Conservation (phyloP, 2,888 invertebrate species). For the Mimachlamys varia region DNA sequence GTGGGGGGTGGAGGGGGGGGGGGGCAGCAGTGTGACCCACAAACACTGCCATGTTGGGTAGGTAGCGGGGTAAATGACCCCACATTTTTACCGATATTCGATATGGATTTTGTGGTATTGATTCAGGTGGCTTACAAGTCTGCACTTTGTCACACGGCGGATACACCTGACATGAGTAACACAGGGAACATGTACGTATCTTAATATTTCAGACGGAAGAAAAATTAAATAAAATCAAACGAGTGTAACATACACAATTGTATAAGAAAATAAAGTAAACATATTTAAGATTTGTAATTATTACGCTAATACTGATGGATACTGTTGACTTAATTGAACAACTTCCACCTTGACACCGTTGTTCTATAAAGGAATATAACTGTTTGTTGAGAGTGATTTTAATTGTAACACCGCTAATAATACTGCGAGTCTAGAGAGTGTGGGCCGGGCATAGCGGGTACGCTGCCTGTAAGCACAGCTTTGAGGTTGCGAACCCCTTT, state of each 20-base stretch:
- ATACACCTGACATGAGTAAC: neutral
- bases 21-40: neutral
- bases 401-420: neutral
- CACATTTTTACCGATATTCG: slow-evolving; percentile 18
- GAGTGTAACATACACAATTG: neutral
- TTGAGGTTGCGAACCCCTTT: slow-evolving; percentile 15
- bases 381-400: neutral
- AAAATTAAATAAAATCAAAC: neutral
- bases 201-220: neutral
- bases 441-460: slow-evolving; percentile 28
- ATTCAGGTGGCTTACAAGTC: slow-evolving; percentile 11
- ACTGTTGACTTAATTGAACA: neutral
- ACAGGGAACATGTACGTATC: neutral
- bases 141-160: neutral
- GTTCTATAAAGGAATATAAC: slow-evolving; percentile 28
- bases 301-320: neutral
- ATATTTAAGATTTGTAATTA: neutral
- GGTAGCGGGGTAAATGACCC: slow-evolving; percentile 15
- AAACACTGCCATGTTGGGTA: neutral
- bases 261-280: neutral
- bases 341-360: neutral
- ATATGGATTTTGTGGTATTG: slow-evolving; percentile 17
- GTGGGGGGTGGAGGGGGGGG: neutral
- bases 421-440: neutral
- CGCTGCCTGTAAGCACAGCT: neutral